Conservation (phyloP, 2,797 vertebrate species). For the Tragopan temminckii region DNA sequence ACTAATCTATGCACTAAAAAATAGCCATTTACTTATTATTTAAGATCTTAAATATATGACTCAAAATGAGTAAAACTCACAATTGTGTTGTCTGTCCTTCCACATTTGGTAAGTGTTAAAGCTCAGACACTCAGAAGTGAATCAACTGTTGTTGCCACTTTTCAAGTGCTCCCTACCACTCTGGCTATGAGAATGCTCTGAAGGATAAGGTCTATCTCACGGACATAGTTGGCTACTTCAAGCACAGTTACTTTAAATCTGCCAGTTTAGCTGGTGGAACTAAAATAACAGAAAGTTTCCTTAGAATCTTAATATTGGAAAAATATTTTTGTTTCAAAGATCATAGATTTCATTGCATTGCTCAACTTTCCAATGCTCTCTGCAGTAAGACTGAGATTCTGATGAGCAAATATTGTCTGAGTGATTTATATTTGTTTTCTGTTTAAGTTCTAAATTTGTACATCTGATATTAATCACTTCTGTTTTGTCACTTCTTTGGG, state of each 20-base stretch:
- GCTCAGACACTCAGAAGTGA: not conserved
- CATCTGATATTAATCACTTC: conserved; percentile 6
- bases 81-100: not conserved
- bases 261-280: not conserved
- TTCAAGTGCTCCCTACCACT: fast-evolving
- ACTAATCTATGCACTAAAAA: not conserved
- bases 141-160: fast-evolving
- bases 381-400: not conserved
- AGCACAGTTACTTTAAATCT: not conserved
- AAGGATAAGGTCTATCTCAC: not conserved
- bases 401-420: not conserved
- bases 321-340: not conserved
- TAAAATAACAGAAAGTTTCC: not conserved
- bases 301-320: not conserved
- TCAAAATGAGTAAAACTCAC: not conserved
- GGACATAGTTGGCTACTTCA: not conserved
- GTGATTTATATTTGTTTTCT: not conserved
- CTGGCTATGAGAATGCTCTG: fast-evolving
- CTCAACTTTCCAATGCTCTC: not conserved
- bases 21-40: not conserved
- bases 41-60: not conserved
- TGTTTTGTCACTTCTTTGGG: not conserved
- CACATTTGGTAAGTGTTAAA: fast-evolving
- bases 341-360: not conserved
- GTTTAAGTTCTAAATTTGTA: conserved; percentile 9